These are phyloP conservation scores for Eueremaeus valkanovi DNA, from an alignment of 2,888 invertebrate species.

Conservation along the genomic window DNA sequence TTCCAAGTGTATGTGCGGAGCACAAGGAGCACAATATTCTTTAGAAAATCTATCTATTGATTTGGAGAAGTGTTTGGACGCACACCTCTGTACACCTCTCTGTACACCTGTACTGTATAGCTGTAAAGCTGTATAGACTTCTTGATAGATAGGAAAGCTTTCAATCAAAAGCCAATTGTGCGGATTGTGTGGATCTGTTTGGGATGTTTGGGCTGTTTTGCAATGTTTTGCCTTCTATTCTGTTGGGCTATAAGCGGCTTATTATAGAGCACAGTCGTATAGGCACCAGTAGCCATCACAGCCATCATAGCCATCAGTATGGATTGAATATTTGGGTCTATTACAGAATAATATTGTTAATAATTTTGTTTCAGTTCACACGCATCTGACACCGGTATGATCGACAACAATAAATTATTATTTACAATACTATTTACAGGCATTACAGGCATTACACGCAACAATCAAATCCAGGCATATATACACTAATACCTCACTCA, in stretches of 20 bases:
- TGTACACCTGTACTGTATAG: too few species aligned
- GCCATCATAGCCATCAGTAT: neutral
- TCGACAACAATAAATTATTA: constrained; percentile 22
- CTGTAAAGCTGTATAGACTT: neutral
- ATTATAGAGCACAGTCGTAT: constrained; percentile 1
- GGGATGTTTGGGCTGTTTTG: neutral
- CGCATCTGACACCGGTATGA: constrained; percentile 19
- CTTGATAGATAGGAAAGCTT: neutral
- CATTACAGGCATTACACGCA: constrained; percentile 19
- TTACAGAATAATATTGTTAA: neutral
- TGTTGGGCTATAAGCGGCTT: constrained; percentile 14
- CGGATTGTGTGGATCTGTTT: too few species aligned
- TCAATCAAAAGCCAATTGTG: neutral
- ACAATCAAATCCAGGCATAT: neutral
- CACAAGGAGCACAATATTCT: neutral
- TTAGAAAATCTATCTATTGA: neutral
- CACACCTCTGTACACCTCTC: too few species aligned
- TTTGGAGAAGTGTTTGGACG: too few species aligned
- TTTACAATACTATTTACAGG: neutral
- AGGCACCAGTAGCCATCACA: neutral
- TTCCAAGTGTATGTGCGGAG: neutral
- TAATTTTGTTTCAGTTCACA: constrained; percentile 9
- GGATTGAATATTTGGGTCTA: neutral
- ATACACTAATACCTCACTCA: neutral
- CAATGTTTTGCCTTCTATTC: neutral